These are phyloP conservation scores for Spermophilus dauricus DNA, from an alignment of 2,113 vertebrate genomes.

Conservation along the genomic window DNA sequence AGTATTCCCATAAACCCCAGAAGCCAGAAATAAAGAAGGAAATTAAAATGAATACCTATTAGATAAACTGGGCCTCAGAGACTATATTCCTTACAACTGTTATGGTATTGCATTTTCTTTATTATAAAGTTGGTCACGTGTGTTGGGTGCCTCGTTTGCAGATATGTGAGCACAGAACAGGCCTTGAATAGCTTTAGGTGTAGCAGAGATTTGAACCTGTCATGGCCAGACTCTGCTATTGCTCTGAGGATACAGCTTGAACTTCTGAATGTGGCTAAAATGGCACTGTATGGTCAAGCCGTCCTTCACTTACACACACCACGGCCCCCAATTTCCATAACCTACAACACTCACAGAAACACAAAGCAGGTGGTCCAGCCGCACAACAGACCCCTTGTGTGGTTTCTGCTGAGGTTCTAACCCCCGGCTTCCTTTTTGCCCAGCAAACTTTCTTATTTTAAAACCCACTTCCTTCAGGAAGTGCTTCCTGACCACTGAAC, in stretches of 20 bases:
- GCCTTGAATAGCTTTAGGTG: too few species aligned
- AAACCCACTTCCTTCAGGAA: neutral
- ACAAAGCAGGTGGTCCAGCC: neutral
- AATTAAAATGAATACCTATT: neutral
- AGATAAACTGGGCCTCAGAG: neutral
- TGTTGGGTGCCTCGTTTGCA: neutral
- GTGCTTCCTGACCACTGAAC: too few species aligned
- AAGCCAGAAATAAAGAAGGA: too few species aligned
- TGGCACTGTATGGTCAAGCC: too few species aligned
- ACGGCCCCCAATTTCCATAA: too few species aligned
- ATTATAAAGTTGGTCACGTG: too few species aligned
- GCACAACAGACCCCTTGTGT: fast-evolving
- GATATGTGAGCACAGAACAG: too few species aligned
- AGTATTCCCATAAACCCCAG: too few species aligned
- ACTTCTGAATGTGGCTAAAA: neutral
- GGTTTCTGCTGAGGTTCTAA: neutral
- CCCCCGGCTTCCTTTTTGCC: neutral
- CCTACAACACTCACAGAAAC: neutral
- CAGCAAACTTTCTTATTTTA: neutral
- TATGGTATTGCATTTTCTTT: neutral
- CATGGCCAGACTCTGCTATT: neutral
- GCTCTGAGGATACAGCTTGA: neutral
- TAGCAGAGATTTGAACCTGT: neutral
- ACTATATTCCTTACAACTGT: neutral
- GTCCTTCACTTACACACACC: too few species aligned